Evolutionary conservation across 64 coral and sea anemone genomes (phyloP).

Genomic region (Cladopsammia gracilis): DNA sequence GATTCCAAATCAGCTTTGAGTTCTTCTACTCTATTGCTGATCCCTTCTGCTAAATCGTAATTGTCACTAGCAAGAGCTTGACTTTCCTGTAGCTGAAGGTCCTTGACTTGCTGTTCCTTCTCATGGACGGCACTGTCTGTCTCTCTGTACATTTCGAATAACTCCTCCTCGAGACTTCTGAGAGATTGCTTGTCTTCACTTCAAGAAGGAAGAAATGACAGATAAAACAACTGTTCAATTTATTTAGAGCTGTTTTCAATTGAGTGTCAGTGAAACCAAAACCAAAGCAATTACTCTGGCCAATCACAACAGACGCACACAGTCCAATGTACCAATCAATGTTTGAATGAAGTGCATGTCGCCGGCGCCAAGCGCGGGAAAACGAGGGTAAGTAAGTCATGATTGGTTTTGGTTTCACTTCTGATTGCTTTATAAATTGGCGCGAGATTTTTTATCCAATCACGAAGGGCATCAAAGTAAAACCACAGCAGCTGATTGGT

Average conservation of each 20-base stretch:
- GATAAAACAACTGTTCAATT: neutral
- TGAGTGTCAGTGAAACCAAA: too few relatives aligned
- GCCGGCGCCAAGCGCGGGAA: too few relatives aligned
- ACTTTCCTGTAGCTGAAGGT: constrained; percentile 43
- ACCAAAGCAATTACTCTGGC: too few relatives aligned
- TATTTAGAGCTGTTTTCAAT: neutral
- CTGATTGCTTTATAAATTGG: too few relatives aligned
- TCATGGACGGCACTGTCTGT: neutral
- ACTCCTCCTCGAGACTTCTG: constrained; percentile 21
- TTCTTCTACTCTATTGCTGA: constrained; percentile 51
- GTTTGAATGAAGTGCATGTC: too few relatives aligned
- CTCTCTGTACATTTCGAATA: constrained; percentile 42
- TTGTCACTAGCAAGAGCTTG: constrained; percentile 68
- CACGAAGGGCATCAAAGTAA: too few relatives aligned
- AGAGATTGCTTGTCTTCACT: constrained; percentile 54
- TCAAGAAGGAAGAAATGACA: neutral
- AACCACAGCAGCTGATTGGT: too few relatives aligned
- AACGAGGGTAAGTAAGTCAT: too few relatives aligned
- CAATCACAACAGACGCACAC: too few relatives aligned
- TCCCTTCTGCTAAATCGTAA: constrained; percentile 73
- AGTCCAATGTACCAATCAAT: too few relatives aligned
- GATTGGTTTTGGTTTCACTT: too few relatives aligned
- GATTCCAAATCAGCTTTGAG: constrained; percentile 43
- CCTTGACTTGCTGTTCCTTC: constrained; percentile 33
- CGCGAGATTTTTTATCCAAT: too few relatives aligned